These are phyloP conservation scores for Aphelenchoides besseyi DNA, from an alignment of 1,140 invertebrate species.

Conservation along the genomic window DNA sequence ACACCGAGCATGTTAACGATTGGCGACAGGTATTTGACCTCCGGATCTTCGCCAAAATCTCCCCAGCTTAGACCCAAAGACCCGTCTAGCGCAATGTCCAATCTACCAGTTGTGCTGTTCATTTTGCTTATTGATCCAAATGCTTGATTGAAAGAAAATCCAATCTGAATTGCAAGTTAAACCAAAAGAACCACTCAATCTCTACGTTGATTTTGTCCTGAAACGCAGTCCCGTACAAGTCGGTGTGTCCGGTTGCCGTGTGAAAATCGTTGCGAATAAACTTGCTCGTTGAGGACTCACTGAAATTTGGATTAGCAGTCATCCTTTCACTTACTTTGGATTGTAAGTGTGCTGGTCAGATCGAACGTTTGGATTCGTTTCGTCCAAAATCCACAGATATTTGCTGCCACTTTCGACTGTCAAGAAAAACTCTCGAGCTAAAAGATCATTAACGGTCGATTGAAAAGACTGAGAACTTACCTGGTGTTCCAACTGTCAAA, in stretches of 20 bases:
- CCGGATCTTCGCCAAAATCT: neutral
- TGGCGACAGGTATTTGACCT: neutral
- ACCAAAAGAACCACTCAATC: neutral
- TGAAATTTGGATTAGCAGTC: neutral
- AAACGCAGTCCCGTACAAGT: neutral
- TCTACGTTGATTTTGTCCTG: neutral
- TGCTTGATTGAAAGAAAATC: neutral
- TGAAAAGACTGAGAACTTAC: neutral
- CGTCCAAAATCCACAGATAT: neutral
- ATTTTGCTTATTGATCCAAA: slow-evolving; percentile 4
- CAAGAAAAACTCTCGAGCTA: neutral
- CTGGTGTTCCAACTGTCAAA: neutral
- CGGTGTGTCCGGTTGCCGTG: neutral
- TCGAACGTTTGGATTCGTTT: neutral
- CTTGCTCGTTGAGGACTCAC: slow-evolving; percentile 1
- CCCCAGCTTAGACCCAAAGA: neutral
- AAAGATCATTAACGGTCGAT: neutral
- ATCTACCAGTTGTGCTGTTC: neutral
- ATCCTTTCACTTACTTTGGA: neutral
- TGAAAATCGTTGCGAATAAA: slow-evolving; percentile 12
- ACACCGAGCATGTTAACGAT: neutral
- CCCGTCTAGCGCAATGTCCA: neutral
- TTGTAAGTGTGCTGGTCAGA: slow-evolving; percentile 8
- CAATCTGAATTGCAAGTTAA: neutral
- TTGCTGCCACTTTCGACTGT: neutral